A percentile compares a stretch with the other conserved stretches of the same genome.
Evolutionary conservation across 2,888 invertebrate species (phyloP).

Genomic region (Imbricaverruca yamaguchii): DNA sequence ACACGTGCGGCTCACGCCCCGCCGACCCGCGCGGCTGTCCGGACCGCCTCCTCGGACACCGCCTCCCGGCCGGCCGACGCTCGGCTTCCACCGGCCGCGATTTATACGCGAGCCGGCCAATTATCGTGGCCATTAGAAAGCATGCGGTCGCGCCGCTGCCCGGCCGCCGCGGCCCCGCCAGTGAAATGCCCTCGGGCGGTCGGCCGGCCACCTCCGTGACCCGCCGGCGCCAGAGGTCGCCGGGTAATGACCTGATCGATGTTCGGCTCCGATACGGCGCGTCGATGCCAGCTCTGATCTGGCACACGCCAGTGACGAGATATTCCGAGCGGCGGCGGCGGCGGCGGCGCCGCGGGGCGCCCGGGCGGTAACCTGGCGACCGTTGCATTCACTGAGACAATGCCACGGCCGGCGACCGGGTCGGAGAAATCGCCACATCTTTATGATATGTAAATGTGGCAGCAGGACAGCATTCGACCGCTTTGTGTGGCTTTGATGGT

Average conservation of each 20-base stretch:
- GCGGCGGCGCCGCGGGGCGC: not conserved
- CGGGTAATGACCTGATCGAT: not conserved
- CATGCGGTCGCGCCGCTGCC: not conserved
- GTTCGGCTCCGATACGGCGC: not conserved
- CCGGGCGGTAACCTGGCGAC: not conserved
- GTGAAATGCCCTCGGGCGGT: not conserved
- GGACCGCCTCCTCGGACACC: too few species aligned
- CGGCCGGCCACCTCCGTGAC: not conserved
- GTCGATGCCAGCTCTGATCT: too few species aligned
- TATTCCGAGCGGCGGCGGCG: not conserved
- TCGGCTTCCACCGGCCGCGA: not conserved
- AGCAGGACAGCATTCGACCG: not conserved
- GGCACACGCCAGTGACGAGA: not conserved
- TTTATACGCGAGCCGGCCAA: not conserved
- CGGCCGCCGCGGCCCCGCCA: not conserved
- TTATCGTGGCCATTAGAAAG: constrained; percentile 10
- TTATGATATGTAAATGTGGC: not conserved
- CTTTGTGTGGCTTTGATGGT: not conserved
- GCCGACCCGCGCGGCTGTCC: too few species aligned
- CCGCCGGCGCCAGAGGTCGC: not conserved
- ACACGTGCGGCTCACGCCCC: too few species aligned
- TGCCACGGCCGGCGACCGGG: not conserved
- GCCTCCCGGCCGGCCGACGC: not conserved
- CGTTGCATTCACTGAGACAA: not conserved
- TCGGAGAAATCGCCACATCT: not conserved